Evolutionary conservation across 2,888 invertebrate species (phyloP), one percentile per base, ranked within the genome.

Genomic region (Liposcelis brunnea): DNA sequence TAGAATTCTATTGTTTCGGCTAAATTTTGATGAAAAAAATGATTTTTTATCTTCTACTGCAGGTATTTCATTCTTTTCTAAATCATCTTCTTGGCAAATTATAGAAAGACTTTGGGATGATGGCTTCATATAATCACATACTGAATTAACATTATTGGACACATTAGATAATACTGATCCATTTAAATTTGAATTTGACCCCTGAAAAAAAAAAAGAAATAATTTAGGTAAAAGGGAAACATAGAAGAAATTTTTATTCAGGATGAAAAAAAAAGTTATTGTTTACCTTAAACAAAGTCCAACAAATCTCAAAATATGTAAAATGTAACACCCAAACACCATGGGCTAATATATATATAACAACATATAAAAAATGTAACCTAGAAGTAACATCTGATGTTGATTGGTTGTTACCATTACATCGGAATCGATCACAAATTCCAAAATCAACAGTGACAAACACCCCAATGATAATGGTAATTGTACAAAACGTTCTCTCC

Each of bases 381-480:
- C 19, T 18, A n/a, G 12, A 21, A 16, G 18, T 16, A 40, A 18
- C 40, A 19, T 12, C 35, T 35, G 35, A 35, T 8, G 12, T 21
- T 14, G 16, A n/a, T n/a, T 19, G n/a, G 40, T 18, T 21, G 7
- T 14, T 19, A 7, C 40, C 40, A 16, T 21, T 14, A 19, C 40
- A 40, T n/a, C 40, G 7, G 19, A 18, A 40, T n/a, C 40, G 7
- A 21, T 40, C 19, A 19, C 40, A 40, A 19, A 40, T 16, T 5
- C 40, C 40, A 40, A 40, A 40, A 21, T 40, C 40, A 19, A 40
- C 40, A 12, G 40, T 40, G 12, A 40, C 40, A 19, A 40, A 40
- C 11, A 21, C 21, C 19, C 40, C 40, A 11, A 40, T 6, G 7
- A 40, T 40, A 7, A 40, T 21, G 12, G 40, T 40, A 7, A 40